phyloP scores from a whole-genome alignment of 1,140 invertebrate genomes.

The Trichomalopsis sarcophagae region DNA sequence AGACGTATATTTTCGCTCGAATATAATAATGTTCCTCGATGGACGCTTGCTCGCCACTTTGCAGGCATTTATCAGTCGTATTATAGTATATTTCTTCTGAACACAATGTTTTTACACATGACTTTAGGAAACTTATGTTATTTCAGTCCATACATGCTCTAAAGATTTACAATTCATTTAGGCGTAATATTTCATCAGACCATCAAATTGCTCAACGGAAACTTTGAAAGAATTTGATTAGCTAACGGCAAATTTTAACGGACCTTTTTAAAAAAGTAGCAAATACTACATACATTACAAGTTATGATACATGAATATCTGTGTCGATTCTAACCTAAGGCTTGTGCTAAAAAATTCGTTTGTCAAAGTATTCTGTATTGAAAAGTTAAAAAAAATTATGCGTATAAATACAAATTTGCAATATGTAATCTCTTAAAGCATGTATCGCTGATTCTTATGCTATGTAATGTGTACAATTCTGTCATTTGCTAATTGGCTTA shows the following conservation, averaged over 20 bases:
- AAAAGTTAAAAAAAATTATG: not conserved
- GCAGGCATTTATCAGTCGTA: constrained; percentile 73
- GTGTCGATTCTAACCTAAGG: not conserved
- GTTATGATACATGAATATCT: not conserved
- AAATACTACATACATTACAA: not conserved
- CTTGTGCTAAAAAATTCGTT: not conserved
- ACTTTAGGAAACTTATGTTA: constrained; percentile 76
- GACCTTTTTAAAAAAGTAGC: not conserved
- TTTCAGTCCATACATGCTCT: constrained; percentile 70
- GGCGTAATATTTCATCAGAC: not conserved
- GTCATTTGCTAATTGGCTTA: constrained; percentile 73
- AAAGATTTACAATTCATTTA: constrained; percentile 39
- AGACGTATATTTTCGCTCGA: constrained; percentile 59
- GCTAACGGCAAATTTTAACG: not conserved
- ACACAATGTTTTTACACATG: constrained; percentile 76
- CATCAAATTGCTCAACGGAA: not conserved
- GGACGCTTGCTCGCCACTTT: constrained; percentile 66
- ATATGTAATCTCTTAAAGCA: constrained; percentile 64
- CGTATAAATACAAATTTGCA: constrained; percentile 14
- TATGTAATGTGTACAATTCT: constrained; percentile 74
- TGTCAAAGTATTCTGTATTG: not conserved
- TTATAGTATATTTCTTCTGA: constrained; percentile 75
- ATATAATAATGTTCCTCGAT: constrained; percentile 61
- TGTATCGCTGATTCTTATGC: constrained; percentile 69
- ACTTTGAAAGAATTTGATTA: not conserved